These are phyloP conservation scores for Leptinotarsa undecemlineata DNA, from an alignment of 1,140 invertebrate species.

Conservation along the genomic window DNA sequence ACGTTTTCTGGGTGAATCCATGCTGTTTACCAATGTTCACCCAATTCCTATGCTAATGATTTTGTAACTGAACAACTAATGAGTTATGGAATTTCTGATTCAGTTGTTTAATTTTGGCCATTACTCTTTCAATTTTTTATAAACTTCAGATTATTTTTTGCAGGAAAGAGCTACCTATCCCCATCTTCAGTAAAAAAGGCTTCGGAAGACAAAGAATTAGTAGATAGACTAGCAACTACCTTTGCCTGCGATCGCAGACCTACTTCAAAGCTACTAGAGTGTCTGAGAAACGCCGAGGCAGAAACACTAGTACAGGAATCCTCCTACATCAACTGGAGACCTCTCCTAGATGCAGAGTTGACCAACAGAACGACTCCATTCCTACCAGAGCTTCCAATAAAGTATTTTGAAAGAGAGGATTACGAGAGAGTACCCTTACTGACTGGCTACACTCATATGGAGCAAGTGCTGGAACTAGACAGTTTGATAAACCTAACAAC, in stretches of 20 bases:
- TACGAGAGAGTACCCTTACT: conserved; percentile 70
- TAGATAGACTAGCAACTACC: conserved; percentile 60
- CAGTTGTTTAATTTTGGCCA: neutral
- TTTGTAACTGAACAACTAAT: too few relatives aligned
- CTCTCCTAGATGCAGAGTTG: conserved; percentile 71
- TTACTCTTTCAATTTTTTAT: neutral
- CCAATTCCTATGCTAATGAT: too few relatives aligned
- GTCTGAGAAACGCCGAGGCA: conserved; percentile 65
- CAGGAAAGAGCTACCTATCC: conserved; percentile 51
- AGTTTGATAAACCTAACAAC: conserved; percentile 11
- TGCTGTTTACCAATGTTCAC: too few relatives aligned
- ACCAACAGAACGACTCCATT: conserved; percentile 69
- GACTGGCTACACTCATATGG: conserved; percentile 77
- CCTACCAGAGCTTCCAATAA: conserved; percentile 66
- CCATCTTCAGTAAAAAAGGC: conserved; percentile 61
- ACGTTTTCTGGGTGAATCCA: too few relatives aligned
- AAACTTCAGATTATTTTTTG: neutral
- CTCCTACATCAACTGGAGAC: conserved; percentile 72
- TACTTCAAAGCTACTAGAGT: conserved; percentile 67
- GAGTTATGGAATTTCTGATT: too few relatives aligned
- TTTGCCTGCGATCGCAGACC: conserved; percentile 70
- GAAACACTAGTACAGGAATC: conserved; percentile 65
- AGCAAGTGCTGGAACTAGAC: conserved; percentile 66
- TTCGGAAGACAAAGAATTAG: conserved; percentile 58
- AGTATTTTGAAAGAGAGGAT: conserved; percentile 63